Evolutionary conservation across 2,888 invertebrate genomes (phyloP), one percentile per base, ranked within the genome.

Genomic region (Mesorhabditis spiculigera): DNA sequence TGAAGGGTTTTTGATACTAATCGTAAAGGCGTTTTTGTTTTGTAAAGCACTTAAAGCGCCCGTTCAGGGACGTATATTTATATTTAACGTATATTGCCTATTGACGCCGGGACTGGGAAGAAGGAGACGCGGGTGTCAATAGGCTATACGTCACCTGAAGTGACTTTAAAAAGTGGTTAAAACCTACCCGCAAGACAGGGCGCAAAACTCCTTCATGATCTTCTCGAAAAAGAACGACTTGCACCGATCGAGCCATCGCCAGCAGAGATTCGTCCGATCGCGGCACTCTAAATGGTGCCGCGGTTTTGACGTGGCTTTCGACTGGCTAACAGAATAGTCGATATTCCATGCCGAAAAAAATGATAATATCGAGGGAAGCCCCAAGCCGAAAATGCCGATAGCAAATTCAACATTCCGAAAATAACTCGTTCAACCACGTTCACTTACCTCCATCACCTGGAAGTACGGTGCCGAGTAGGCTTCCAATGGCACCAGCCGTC

Each of bases 221-320:
- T 80, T 78, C 72, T 85, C 82, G 78, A 85, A 85, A 73, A 83
- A 84, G 70, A 78, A 81, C 44, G 83, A 82, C 13, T 77, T 74
- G 69, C 85, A 85, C 5, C 85, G 78, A 63, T 82, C 82, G 42
- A 83, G 76, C 85, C 85, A 85, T 43, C 82, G 72, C 79, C 81
- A 85, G 67, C 85, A 85, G 58, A 85, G 75, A 65, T 82, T 84
- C 8, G 82, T 81, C 6, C 80, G 72, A 67, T 84, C 84, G 42
- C 78, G 79, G 67, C 84, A 84, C 10, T 78, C 79, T 74, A 70
- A 42, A 28, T 28, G 28, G 28, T 28, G 28, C 28, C 28, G 1
- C 28, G 28, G 28, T 28, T 28, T 28, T 28, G 28, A 28, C 28
- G 28, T 28, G 28, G 28, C 28, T 28, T 28, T 28, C 28, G 28